Conservation (phyloP, 1,140 invertebrate genomes). For the Seison nebaliae region DNA sequence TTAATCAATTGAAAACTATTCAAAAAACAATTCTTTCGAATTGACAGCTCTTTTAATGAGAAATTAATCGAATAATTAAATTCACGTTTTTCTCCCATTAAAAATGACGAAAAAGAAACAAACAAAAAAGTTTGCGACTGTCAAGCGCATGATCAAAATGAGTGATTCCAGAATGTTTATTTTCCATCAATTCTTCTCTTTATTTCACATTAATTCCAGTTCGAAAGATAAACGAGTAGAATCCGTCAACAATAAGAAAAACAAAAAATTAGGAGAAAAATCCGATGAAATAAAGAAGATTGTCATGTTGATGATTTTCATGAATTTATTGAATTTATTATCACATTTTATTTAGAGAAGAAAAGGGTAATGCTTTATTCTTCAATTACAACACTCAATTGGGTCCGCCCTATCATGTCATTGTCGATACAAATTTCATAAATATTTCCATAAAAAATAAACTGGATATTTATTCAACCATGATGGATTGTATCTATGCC, state of each 20-base stretch:
- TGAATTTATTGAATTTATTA: not conserved
- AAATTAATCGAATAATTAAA: too few relatives aligned
- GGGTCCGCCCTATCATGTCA: constrained; percentile 80
- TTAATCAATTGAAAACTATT: too few relatives aligned
- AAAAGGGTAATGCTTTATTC: constrained; percentile 67
- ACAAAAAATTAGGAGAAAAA: constrained; percentile 5
- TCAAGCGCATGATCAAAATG: constrained; percentile 9
- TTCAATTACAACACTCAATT: constrained; percentile 96
- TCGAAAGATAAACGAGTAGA: constrained; percentile 7
- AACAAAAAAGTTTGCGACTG: constrained; percentile 15
- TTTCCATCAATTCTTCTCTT: not conserved
- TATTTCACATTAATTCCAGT: constrained; percentile 1
- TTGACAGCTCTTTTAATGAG: too few relatives aligned
- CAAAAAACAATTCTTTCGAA: too few relatives aligned
- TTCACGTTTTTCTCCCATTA: too few relatives aligned
- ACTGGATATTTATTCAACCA: constrained; percentile 73
- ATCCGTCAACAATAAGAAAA: not conserved
- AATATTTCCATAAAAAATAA: constrained; percentile 98
- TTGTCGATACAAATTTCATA: constrained; percentile 93
- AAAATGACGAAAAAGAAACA: constrained; percentile 1
- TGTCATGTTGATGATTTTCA: not conserved
- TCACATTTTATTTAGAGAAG: constrained; percentile 31
- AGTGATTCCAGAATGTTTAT: constrained; percentile 4
- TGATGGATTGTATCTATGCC: constrained; percentile 96
- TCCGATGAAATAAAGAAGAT: not conserved